Evolutionary conservation across 2,797 vertebrate genomes (phyloP), one percentile per base, ranked within the genome.

Genomic region (Falco columbarius): DNA sequence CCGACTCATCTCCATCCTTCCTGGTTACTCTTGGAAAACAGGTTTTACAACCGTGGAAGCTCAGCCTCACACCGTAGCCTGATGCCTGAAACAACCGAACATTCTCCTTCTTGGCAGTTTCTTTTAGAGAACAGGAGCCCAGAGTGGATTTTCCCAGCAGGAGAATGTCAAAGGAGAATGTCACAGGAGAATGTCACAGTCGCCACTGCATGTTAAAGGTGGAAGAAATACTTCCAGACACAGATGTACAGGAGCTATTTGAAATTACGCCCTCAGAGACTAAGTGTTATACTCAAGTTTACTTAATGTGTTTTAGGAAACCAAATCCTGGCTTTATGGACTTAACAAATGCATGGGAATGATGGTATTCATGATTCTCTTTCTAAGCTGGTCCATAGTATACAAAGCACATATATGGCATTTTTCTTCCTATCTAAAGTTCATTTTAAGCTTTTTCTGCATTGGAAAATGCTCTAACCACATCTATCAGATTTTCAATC

Each of bases 401-500:
- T 42, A 73, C 10, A 59, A 70, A 94, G 58, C 75, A 97, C 85
- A 95, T 67, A 90, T 65, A 92, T 0, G 1, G 66, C 59, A 92
- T 90, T 91, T 96, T 97, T 85, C 95, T 92, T 96, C 85, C 91
- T 92, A 86, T 92, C 95, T 97, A 90, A 96, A 96, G 89, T 96
- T 98, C 83, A 94, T 95, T 97, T 93, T 59, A 93, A 95, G 92
- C 13, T 61, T 95, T 97, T 97, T 96, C 96, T 86, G 93, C 15
- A 29, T 84, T 75, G n/a, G 85, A 96, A 97, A 93, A 96, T 3
- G 34, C 36, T 93, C 82, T 67, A 80, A 86, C 89, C 10, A 54
- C 86, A 95, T 65, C 96, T 93, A 97, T 96, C 96, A 94, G 96
- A 85, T 96, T 97, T 97, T 98, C 97, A 97, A 97, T 98, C 97